Evolutionary conservation across 2,888 invertebrate species (phyloP).

Genomic region (Pterostichus niger): DNA sequence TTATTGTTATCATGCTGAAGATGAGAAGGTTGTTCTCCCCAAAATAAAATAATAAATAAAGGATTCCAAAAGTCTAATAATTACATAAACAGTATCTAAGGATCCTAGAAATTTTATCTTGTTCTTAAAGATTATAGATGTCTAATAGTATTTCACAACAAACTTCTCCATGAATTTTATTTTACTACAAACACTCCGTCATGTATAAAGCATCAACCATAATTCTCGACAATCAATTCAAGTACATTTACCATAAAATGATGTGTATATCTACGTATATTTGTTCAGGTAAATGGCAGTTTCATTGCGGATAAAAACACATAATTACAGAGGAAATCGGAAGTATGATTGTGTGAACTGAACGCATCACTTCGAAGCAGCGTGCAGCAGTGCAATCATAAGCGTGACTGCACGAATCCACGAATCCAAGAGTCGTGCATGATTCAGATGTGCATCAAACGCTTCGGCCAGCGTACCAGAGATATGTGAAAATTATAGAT

Average conservation of each 20-base stretch:
- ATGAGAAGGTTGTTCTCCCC: too few relatives aligned
- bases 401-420: constrained; percentile 28
- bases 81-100: too few relatives aligned
- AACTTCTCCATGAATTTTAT: background rate
- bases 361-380: constrained; percentile 23
- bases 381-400: constrained; percentile 16
- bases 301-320: background rate
- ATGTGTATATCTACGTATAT: constrained; percentile 15
- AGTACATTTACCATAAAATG: background rate
- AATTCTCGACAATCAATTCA: background rate
- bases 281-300: constrained; percentile 21
- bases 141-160: too few relatives aligned
- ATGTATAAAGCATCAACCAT: background rate
- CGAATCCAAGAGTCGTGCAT: constrained; percentile 1
- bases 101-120: too few relatives aligned
- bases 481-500: constrained; percentile 38
- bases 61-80: too few relatives aligned
- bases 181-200: background rate
- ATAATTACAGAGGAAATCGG: constrained; percentile 43
- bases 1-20: too few relatives aligned
- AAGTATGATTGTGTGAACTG: constrained; percentile 48
- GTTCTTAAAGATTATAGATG: too few relatives aligned
- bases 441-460: too few relatives aligned
- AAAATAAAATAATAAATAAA: too few relatives aligned
- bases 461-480: background rate